Base-by-base conservation (phyloP, 2,888 invertebrate genomes). In the Phytoseiulus persimilis region DNA sequence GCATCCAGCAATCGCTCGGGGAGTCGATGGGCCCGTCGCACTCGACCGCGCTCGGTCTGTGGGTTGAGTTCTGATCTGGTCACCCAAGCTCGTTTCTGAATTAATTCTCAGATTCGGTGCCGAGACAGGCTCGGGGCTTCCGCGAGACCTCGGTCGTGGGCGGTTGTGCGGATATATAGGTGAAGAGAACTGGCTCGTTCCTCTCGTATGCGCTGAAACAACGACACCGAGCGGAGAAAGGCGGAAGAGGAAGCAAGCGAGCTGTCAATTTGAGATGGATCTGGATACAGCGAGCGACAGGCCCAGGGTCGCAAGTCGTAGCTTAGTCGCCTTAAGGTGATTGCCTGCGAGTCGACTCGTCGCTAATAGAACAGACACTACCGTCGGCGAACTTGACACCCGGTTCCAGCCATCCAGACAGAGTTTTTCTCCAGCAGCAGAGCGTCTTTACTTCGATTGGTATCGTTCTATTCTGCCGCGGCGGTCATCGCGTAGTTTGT, bases 201-300 rank as follows among this genome's bases (percentile, higher is more conserved):
- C 23, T 65, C 65, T 14, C 18, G 1, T 28, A 65, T 18, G 65
- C 65, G 14, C 5, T 14, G 65, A 14, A 65, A 28, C 65, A 28
- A 39, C 39, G 65, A 28, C 65, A 65, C 65, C 65, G 65, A 65
- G n/a, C 46, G 14, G 46, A 6, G 46, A 14, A 14, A 46, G 18
- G 65, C 65, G 65, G 65, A 65, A 65, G 65, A 65, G 65, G 65
- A 65, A 11, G 18, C 65, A 65, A 65, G 11, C 28, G 65, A 65
- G 65, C 65, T 65, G 65, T 65, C 65, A 65, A 65, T 65, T 65
- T 65, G 65, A 65, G 65, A 65, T 65, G 65, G 65, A 65, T 65
- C 65, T 65, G 65, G 65, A 65, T 65, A 11, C 65, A 11, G 65
- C 65, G 46, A 46, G 46, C 9, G 14, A 6, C 46, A 46, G 6